phyloP scores from a whole-genome alignment of 2,888 invertebrate genomes.

The Eudasyphora cyanicolor region DNA sequence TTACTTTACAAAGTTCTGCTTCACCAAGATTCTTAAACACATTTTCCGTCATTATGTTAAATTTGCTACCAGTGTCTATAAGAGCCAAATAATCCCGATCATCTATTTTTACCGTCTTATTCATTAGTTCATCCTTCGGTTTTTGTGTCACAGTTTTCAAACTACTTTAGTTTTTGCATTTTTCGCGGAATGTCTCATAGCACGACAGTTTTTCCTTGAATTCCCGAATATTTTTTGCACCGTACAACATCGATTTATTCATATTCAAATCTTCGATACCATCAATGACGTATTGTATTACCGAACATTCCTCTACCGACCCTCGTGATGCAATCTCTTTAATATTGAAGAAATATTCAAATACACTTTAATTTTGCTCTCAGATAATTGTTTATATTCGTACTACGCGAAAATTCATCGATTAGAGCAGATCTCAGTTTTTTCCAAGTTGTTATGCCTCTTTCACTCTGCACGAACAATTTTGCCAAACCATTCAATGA shows the following conservation, averaged over 20 bases:
- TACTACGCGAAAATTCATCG: slow-evolving; percentile 39
- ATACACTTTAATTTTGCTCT: slow-evolving; percentile 70
- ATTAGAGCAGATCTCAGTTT: slow-evolving; percentile 39
- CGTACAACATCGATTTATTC: slow-evolving; percentile 61
- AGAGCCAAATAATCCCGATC: no score
- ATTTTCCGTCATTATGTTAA: background rate
- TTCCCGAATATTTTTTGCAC: slow-evolving; percentile 42
- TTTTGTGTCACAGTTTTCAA: background rate
- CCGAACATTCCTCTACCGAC: slow-evolving; percentile 71
- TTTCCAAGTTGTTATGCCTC: slow-evolving; percentile 44
- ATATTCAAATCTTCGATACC: slow-evolving; percentile 70
- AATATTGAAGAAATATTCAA: slow-evolving; percentile 76
- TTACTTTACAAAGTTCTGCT: background rate
- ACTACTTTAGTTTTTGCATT: background rate
- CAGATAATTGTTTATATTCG: slow-evolving; percentile 31
- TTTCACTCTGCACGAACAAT: slow-evolving; percentile 41
- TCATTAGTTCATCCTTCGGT: slow-evolving; percentile 27
- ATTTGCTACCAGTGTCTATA: background rate
- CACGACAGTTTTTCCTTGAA: slow-evolving; percentile 53
- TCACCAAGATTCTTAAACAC: background rate
- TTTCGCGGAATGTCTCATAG: slow-evolving; percentile 36
- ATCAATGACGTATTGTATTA: slow-evolving; percentile 77
- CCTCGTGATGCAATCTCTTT: slow-evolving; percentile 74
- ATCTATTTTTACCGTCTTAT: no score
- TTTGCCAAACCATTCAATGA: slow-evolving; percentile 53